A percentile compares a stretch with the other conserved stretches of the same genome.
These are phyloP conservation scores for Cecropterus lyciades DNA, from an alignment of 1,140 invertebrate genomes.

Conservation along the genomic window DNA sequence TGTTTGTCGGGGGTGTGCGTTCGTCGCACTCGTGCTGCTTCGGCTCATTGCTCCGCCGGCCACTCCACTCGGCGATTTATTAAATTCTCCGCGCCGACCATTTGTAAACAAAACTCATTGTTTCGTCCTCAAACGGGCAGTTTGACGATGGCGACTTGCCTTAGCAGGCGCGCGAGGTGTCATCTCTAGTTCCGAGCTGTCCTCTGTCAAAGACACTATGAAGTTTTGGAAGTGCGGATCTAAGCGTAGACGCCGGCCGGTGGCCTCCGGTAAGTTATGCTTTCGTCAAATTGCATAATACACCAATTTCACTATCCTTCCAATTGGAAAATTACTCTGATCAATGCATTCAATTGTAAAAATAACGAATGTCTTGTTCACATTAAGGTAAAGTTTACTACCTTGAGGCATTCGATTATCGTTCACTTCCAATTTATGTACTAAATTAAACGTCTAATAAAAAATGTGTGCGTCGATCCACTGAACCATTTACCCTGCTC, in stretches of 20 bases:
- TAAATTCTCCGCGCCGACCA: constrained; percentile 68
- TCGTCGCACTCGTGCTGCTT: constrained; percentile 57
- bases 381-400: too few relatives aligned
- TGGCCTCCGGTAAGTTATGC: constrained; percentile 38
- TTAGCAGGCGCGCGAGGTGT: constrained; percentile 60
- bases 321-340: not conserved
- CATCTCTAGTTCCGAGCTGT: constrained; percentile 53
- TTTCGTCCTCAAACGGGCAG: constrained; percentile 73
- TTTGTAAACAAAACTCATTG: constrained; percentile 83
- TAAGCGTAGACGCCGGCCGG: constrained; percentile 52
- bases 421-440: too few relatives aligned
- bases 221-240: constrained; percentile 76
- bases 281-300: not conserved
- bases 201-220: constrained; percentile 54
- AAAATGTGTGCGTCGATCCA: not conserved
- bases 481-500: not conserved
- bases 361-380: too few relatives aligned
- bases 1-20: constrained; percentile 60
- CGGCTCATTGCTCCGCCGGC: constrained; percentile 57
- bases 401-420: too few relatives aligned
- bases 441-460: too few relatives aligned
- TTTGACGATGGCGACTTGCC: constrained; percentile 69
- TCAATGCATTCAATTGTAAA: not conserved
- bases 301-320: not conserved
- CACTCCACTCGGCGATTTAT: constrained; percentile 66